Conservation (phyloP, 1,140 invertebrate species). For the Coptotermes formosanus region DNA sequence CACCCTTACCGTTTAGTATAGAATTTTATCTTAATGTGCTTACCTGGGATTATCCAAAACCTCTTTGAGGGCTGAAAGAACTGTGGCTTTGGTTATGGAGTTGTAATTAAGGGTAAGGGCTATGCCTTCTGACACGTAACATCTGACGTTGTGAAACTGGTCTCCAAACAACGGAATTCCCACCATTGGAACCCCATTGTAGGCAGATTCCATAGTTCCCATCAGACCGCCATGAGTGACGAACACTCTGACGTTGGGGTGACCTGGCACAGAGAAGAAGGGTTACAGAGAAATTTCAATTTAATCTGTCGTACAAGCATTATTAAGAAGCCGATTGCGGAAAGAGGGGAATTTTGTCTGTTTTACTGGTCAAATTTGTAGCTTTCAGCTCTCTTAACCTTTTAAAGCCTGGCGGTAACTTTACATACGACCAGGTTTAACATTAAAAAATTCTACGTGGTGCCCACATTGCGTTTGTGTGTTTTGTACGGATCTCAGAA, state of each 20-base stretch:
- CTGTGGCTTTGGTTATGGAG: neutral
- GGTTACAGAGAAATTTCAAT: too few species aligned
- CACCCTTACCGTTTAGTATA: too few species aligned
- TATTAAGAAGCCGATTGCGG: too few species aligned
- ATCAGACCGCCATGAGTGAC: constrained; percentile 67
- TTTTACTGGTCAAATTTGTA: too few species aligned
- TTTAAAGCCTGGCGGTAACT: too few species aligned
- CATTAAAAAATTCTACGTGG: too few species aligned
- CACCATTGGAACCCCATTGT: constrained; percentile 63
- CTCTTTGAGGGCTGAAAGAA: neutral
- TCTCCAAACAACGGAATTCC: constrained; percentile 61
- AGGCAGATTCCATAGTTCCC: constrained; percentile 61
- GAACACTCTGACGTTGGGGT: constrained; percentile 63
- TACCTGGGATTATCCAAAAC: neutral
- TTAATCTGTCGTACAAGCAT: too few species aligned
- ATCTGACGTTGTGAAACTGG: constrained; percentile 54
- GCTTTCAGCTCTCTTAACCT: too few species aligned
- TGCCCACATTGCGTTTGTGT: too few species aligned
- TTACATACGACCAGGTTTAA: too few species aligned
- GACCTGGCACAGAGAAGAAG: constrained; percentile 47
- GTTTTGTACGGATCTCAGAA: too few species aligned
- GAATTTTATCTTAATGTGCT: neutral
- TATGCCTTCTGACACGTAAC: constrained; percentile 27
- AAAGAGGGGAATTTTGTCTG: too few species aligned
- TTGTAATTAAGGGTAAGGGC: neutral